Evolutionary conservation across 2,113 vertebrate genomes (phyloP), one percentile per base, ranked within the genome.

Genomic region (Colinus virginianus): DNA sequence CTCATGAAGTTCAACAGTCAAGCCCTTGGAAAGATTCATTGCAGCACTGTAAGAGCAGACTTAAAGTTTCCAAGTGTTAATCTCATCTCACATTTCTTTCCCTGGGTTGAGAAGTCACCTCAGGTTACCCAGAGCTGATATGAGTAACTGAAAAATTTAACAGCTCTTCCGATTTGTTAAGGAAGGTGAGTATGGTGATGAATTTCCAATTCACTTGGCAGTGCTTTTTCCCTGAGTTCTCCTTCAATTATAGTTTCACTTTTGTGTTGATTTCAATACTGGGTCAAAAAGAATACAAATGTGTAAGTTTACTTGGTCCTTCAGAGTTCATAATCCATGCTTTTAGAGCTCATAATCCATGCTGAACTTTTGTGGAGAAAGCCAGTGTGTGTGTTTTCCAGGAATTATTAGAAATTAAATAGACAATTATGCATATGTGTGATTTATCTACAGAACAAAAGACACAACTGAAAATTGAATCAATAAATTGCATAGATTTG

Each of bases 131-230:
- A 51, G 61, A 80, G 38, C 11, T 69, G 7, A 46, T 74, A 67
- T 17, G 34, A 53, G 34, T 74, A 30, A 76, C 84, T 89, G 17
- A 92, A 92, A 95, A 72, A 30, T 64, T 66, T 75, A 87, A 53
- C 36, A 89, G 13, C 6, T 78, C 36, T 76, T 87, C 76, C 55
- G 77, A n/a, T 42, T 58, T 25, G 17, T n/a, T 85, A 66, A 70
- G 48, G 30, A 79, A 75, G 18, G 18, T 40, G 85, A 70, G 79
- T 13, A 13, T 30, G 36, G 48, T 32, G 17, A 63, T 75, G n/a
- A 9, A 22, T 81, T 82, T 87, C 70, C 16, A 64, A 22, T 56
- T 76, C 15, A 69, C 79, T 85, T 2, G 3, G 13, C 32, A 51
- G 15, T 55, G 14, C 22, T 58, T 36, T 72, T 90, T 43, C 7